These are phyloP conservation scores for Dermolepida albohirtum DNA, from an alignment of 2,888 invertebrate genomes.

Conservation along the genomic window DNA sequence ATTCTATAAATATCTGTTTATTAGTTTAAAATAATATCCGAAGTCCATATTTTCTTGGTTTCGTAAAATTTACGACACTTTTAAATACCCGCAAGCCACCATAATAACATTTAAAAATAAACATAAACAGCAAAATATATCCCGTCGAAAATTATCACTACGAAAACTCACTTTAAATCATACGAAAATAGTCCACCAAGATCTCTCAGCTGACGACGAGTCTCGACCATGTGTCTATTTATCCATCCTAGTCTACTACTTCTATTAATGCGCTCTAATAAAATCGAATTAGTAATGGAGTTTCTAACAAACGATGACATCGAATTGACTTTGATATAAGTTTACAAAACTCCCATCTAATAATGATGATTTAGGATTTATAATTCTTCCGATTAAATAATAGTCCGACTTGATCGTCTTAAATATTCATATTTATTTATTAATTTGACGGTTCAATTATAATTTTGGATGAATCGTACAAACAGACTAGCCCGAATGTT, in stretches of 20 bases:
- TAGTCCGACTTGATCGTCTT: too few relatives aligned
- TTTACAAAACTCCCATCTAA: slow-evolving; percentile 13
- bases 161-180: slow-evolving; percentile 15
- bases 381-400: too few relatives aligned
- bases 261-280: background rate
- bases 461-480: slow-evolving; percentile 17
- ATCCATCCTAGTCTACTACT: background rate
- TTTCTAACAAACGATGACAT: slow-evolving; percentile 16
- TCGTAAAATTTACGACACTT: slow-evolving; percentile 23
- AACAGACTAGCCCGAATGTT: slow-evolving; percentile 21
- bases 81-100: slow-evolving; percentile 16
- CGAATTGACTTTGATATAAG: background rate
- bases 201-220: background rate
- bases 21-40: too few relatives aligned
- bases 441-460: slow-evolving; percentile 33
- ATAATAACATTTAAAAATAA: slow-evolving; percentile 19
- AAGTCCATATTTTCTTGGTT: slow-evolving; percentile 5
- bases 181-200: slow-evolving; percentile 14
- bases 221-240: background rate
- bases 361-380: slow-evolving; percentile 8
- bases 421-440: too few relatives aligned
- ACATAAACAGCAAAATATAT: slow-evolving; percentile 15
- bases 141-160: too few relatives aligned
- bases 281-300: too few relatives aligned
- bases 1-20: too few relatives aligned